Conservation (phyloP, 2,113 vertebrate species). For the Ginglymostoma cirratum region DNA sequence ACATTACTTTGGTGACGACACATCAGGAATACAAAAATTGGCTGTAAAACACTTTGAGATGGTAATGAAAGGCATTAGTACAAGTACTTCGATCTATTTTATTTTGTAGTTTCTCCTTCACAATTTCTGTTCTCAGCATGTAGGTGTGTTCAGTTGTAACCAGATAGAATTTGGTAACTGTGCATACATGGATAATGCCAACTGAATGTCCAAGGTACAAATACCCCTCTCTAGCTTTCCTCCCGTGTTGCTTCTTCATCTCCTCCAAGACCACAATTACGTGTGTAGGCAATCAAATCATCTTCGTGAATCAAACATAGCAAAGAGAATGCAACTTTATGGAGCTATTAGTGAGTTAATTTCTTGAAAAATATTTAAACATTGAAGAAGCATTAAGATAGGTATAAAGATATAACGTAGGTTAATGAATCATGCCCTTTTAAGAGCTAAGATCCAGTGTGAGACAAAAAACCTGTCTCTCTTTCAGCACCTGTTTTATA, state of each 20-base stretch:
- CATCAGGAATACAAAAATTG: no score
- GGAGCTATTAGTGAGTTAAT: neutral
- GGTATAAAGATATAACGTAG: neutral
- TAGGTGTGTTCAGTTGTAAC: neutral
- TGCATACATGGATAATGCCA: neutral
- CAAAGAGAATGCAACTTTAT: neutral
- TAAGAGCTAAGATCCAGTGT: neutral
- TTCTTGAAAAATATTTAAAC: neutral
- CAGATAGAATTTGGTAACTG: neutral
- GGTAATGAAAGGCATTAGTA: no score
- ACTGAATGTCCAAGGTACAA: neutral
- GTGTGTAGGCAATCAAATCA: neutral
- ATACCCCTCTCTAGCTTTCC: neutral
- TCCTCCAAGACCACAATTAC: neutral
- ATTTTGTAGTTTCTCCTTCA: neutral
- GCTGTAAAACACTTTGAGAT: no score
- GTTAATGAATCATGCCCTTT: neutral
- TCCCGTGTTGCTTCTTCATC: neutral
- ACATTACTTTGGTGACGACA: no score
- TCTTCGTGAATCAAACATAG: neutral
- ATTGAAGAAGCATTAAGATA: no score
- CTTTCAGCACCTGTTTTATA: constrained; percentile 3
- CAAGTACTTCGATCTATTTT: no score
- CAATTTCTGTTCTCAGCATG: neutral
- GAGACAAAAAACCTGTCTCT: neutral